These are phyloP conservation scores for Euura saliciscinereae DNA, from an alignment of 1,140 invertebrate genomes.

Conservation along the genomic window DNA sequence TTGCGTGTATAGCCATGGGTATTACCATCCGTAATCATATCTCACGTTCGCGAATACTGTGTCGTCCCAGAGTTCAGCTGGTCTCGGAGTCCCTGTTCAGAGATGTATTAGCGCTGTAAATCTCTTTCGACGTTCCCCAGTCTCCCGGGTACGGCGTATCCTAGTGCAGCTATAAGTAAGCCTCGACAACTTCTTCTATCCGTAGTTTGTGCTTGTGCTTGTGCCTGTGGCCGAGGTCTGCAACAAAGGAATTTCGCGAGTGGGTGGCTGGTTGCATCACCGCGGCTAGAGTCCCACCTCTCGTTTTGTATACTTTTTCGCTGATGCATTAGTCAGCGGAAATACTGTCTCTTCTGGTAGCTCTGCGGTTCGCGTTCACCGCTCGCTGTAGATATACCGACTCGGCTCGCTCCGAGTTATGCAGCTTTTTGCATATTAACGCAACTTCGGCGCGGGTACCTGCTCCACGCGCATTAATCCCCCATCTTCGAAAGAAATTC, in stretches of 20 bases:
- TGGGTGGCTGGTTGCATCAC: background rate
- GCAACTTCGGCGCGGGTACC: too few species aligned
- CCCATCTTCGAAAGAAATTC: too few species aligned
- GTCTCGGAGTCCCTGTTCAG: too few species aligned
- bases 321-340: conserved; percentile 4
- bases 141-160: background rate
- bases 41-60: background rate
- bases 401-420: too few species aligned
- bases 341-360: background rate
- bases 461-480: too few species aligned
- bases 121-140: background rate
- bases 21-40: background rate
- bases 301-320: conserved; percentile 1
- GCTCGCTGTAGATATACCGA: too few species aligned
- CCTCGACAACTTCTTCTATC: too few species aligned
- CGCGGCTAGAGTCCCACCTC: background rate
- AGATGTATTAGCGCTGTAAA: background rate
- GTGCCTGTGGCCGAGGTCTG: background rate
- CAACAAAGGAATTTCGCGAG: conserved; percentile 4
- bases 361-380: too few species aligned
- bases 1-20: too few species aligned
- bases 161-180: background rate
- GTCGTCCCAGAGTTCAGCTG: too few species aligned
- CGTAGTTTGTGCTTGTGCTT: too few species aligned
- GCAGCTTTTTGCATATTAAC: too few species aligned